Percentiles rank a stretch among this genome's conserved stretches.
Evolutionary conservation across 2,113 vertebrate species (phyloP).

Genomic region (Ptyas mucosa): DNA sequence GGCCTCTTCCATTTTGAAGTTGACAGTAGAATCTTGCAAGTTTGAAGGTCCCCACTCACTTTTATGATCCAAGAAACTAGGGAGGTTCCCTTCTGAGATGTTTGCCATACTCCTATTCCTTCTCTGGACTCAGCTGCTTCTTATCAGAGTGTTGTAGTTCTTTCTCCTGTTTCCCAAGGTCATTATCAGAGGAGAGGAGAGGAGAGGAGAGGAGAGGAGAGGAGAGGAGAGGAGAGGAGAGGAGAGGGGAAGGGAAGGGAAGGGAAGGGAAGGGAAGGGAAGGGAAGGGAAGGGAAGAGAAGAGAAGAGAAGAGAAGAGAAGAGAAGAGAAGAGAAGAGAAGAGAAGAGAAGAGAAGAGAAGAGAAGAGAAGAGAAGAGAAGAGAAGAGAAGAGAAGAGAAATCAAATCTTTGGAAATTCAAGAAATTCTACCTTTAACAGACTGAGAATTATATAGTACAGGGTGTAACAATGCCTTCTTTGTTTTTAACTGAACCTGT

Average conservation of each 20-base stretch:
- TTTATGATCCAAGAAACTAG: background rate
- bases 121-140: background rate
- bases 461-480: slow-evolving; percentile 28
- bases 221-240: no score
- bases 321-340: background rate
- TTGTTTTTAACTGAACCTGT: background rate
- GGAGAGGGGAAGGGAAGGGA: no score
- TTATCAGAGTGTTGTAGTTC: background rate
- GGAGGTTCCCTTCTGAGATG: background rate
- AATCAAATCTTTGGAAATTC: slow-evolving; percentile 24
- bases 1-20: no score
- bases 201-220: background rate
- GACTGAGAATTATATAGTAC: background rate
- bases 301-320: no score
- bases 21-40: background rate
- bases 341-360: background rate
- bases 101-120: background rate
- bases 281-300: no score
- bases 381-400: slow-evolving; percentile 42
- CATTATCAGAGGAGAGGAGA: background rate
- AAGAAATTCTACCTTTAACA: background rate
- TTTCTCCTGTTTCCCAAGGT: background rate
- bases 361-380: background rate
- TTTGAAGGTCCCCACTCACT: background rate
- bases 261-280: background rate